Conservation (phyloP, 2,888 invertebrate genomes). For the Eupeodes latifasciatus region DNA sequence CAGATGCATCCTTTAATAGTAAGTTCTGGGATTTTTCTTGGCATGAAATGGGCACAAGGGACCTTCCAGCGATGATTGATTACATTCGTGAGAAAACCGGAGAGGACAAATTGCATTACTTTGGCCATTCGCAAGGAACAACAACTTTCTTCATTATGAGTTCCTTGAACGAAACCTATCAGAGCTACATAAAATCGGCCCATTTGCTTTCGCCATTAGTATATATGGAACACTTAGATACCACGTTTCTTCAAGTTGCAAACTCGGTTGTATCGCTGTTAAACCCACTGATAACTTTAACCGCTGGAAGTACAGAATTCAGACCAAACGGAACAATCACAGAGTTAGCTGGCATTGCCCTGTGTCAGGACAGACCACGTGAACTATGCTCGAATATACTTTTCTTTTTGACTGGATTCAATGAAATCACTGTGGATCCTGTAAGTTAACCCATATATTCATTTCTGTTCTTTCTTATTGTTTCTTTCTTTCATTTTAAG, state of each 20-base stretch:
- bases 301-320: conserved; percentile 80
- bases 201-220: neutral
- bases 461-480: neutral
- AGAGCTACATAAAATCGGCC: neutral
- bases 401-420: conserved; percentile 79
- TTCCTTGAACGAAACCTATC: conserved; percentile 37
- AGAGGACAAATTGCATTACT: neutral
- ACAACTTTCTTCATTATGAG: conserved; percentile 79
- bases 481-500: conserved; percentile 34
- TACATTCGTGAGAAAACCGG: conserved; percentile 83
- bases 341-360: conserved; percentile 78
- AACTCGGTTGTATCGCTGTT: conserved; percentile 84
- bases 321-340: conserved; percentile 78
- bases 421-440: conserved; percentile 60
- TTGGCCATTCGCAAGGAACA: conserved; percentile 80
- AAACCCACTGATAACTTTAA: conserved; percentile 78
- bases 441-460: neutral
- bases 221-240: conserved; percentile 76
- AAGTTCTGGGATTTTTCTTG: conserved; percentile 85
- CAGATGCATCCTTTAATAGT: conserved; percentile 71
- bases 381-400: conserved; percentile 77
- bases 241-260: conserved; percentile 85
- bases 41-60: conserved; percentile 93
- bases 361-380: conserved; percentile 75
- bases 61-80: conserved; percentile 92